Percentiles rank a stretch among this genome's conserved stretches.
phyloP scores from a whole-genome alignment of 2,888 invertebrate genomes.

The Pachliopta kotzebuea region DNA sequence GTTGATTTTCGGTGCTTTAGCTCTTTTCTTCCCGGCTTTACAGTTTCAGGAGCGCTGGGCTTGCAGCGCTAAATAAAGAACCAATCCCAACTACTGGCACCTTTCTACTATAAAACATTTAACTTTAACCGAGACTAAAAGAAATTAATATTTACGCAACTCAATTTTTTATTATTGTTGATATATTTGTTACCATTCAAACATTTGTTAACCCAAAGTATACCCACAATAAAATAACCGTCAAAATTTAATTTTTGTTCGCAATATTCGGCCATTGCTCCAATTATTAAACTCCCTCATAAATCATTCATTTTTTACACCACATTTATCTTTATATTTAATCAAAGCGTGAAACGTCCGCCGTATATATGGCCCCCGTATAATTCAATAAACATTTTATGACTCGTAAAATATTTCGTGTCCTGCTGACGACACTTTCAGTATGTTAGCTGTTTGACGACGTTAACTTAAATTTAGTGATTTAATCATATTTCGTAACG shows the following conservation, averaged over 20 bases:
- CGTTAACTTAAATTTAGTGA: constrained; percentile 11
- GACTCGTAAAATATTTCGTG: constrained; percentile 22
- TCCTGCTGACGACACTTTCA: constrained; percentile 18
- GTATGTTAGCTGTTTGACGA: constrained; percentile 1
- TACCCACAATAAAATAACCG: no score
- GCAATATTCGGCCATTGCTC: neutral
- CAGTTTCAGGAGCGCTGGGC: neutral
- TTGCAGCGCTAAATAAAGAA: neutral
- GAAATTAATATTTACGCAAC: neutral
- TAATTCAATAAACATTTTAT: constrained; percentile 25
- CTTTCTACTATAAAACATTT: neutral
- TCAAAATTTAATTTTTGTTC: neutral
- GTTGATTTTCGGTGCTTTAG: neutral
- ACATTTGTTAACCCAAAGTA: no score
- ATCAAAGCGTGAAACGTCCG: neutral
- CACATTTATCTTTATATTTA: constrained; percentile 4
- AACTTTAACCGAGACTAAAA: no score
- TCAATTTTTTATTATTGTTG: neutral
- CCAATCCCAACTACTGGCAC: neutral
- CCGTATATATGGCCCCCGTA: constrained; percentile 5
- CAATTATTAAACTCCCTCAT: neutral
- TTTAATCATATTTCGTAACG: constrained; percentile 7
- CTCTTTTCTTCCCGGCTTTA: neutral
- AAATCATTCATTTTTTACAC: neutral
- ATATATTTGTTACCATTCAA: neutral